These are phyloP conservation scores for Hesperia comma DNA, from an alignment of 2,888 invertebrate genomes.

Conservation along the genomic window DNA sequence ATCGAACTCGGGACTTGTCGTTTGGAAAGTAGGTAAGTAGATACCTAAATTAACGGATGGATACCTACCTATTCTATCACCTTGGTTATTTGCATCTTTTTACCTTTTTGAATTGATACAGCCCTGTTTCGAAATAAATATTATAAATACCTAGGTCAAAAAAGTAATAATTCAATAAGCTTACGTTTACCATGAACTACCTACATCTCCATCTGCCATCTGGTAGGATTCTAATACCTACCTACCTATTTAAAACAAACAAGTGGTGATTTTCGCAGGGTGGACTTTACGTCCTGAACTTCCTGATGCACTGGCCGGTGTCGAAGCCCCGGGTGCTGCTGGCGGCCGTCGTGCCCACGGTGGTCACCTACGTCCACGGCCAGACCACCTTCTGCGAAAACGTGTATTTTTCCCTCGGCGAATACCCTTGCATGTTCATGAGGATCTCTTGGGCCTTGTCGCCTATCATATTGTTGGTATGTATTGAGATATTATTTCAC, in stretches of 20 bases:
- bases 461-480: constrained; percentile 62
- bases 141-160: too few relatives aligned
- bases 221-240: too few relatives aligned
- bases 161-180: too few relatives aligned
- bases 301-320: constrained; percentile 69
- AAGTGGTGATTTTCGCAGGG: constrained; percentile 52
- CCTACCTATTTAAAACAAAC: neutral
- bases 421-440: constrained; percentile 70
- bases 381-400: constrained; percentile 74
- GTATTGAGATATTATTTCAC: constrained; percentile 8
- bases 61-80: too few relatives aligned
- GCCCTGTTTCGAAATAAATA: too few relatives aligned
- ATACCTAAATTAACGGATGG: too few relatives aligned
- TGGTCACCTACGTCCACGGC: constrained; percentile 67
- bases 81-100: too few relatives aligned
- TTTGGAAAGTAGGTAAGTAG: too few relatives aligned
- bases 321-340: constrained; percentile 59
- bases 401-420: constrained; percentile 68
- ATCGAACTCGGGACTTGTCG: too few relatives aligned
- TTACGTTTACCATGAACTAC: too few relatives aligned
- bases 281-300: constrained; percentile 67
- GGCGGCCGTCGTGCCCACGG: constrained; percentile 52
- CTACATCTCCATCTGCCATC: too few relatives aligned
- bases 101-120: too few relatives aligned
- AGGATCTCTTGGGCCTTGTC: constrained; percentile 71